Conservation (phyloP, 2,113 vertebrate genomes). For the rabbit (Oryctolagus cuniculus) region mOryCun1.1 NC_091438.1:58763501-58764000, state of each 20-base stretch:
- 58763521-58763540: background rate
- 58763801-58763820: constrained; percentile 65
- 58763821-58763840: constrained; percentile 76
- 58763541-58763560: background rate
- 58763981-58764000: constrained; percentile 70
- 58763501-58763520: constrained; percentile 38
- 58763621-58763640: background rate
- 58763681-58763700: background rate
- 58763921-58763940: constrained; percentile 72
- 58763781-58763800: constrained; percentile 52
- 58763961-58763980: constrained; percentile 8
- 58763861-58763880: constrained; percentile 83
- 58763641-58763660: background rate
- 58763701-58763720: background rate
- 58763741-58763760: background rate
- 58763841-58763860: constrained; percentile 69
- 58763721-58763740: background rate
- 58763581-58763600: background rate
- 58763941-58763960: constrained; percentile 29
- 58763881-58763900: constrained; percentile 82
- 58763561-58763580: background rate
- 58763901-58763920: constrained; percentile 79
- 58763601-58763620: constrained; percentile 39
- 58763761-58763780: background rate
- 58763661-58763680: background rate